These are phyloP conservation scores for Candidula unifasciata DNA, from an alignment of 2,888 invertebrate species.

Conservation along the genomic window DNA sequence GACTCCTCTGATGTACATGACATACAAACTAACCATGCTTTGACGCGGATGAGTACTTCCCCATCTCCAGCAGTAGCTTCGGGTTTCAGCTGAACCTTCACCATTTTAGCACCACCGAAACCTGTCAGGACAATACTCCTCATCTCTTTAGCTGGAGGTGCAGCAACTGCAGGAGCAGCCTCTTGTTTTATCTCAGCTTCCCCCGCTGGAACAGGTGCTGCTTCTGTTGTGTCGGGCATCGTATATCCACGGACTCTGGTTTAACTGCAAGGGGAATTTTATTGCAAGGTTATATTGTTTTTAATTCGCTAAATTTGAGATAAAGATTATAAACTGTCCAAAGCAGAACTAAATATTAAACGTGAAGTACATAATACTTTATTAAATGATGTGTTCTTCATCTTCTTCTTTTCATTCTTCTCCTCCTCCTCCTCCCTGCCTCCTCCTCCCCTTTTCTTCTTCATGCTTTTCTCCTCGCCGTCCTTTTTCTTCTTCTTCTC, in stretches of 20 bases:
- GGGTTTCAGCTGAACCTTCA: conserved; percentile 89
- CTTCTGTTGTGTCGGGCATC: conserved; percentile 53
- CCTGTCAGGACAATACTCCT: conserved; percentile 89
- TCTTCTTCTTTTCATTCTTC: too few relatives aligned
- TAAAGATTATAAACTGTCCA: too few relatives aligned
- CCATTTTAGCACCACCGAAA: conserved; percentile 90
- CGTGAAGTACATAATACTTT: too few relatives aligned
- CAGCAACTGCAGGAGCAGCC: conserved; percentile 72
- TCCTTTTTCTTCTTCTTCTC: too few relatives aligned
- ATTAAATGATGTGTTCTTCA: too few relatives aligned
- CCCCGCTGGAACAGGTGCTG: conserved; percentile 19
- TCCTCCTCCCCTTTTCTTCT: too few relatives aligned
- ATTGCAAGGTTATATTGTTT: neutral
- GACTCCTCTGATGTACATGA: neutral
- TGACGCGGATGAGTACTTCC: conserved; percentile 88
- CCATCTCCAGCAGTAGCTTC: conserved; percentile 82
- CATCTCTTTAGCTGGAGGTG: conserved; percentile 85
- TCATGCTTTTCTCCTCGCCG: too few relatives aligned
- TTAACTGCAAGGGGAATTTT: neutral
- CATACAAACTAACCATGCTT: conserved; percentile 86
- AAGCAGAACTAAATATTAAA: too few relatives aligned
- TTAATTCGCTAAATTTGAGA: too few relatives aligned
- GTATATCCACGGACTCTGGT: neutral
- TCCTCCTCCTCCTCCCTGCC: too few relatives aligned
- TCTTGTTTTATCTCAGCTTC: conserved; percentile 44